These are phyloP conservation scores for Halcyon chelicuti DNA, from an alignment of 2,797 vertebrate genomes.

Conservation along the genomic window DNA sequence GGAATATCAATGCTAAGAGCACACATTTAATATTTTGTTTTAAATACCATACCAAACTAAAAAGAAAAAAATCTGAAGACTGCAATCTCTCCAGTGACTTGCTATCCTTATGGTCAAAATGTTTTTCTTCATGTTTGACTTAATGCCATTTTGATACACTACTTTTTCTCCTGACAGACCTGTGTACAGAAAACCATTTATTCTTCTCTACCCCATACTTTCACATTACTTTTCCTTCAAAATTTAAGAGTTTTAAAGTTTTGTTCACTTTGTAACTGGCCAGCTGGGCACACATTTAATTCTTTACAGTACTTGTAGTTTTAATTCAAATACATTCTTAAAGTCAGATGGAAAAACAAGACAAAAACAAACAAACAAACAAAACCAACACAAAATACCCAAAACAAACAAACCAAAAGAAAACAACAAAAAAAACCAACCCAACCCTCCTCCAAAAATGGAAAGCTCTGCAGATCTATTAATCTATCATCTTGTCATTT, in stretches of 20 bases:
- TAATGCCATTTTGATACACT: background rate
- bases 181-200: background rate
- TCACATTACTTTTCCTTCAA: background rate
- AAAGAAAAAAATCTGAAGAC: background rate
- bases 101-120: background rate
- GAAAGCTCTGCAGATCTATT: background rate
- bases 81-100: background rate
- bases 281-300: background rate
- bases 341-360: background rate
- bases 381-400: too few species aligned
- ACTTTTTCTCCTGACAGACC: background rate
- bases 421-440: too few species aligned
- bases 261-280: background rate
- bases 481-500: background rate
- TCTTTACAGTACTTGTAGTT: background rate
- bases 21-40: background rate
- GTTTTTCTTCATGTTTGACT: background rate
- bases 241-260: background rate
- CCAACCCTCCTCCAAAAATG: background rate
- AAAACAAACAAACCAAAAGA: background rate
- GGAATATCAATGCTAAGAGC: background rate
- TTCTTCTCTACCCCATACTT: background rate
- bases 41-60: background rate
- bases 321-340: background rate
- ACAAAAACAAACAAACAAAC: background rate